Conservation (phyloP, 2,113 vertebrate species). For the rat (Rattus norvegicus) region GRCr8 NC_086026.1:107623501-107624000, state of each 20-base stretch:
- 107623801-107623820: background rate
- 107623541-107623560: background rate
- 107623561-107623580: background rate
- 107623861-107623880: background rate
- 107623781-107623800: background rate
- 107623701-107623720: background rate
- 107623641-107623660: background rate
- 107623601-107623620: background rate
- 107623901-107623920: no score
- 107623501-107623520: background rate
- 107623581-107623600: background rate
- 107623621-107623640: background rate
- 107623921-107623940: no score
- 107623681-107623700: background rate
- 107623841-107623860: background rate
- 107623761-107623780: background rate
- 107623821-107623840: background rate
- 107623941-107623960: background rate
- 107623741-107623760: background rate
- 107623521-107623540: background rate
- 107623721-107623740: background rate
- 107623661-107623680: conserved; percentile 1
- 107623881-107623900: background rate
- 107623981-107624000: background rate
- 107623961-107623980: background rate